A percentile compares a stretch with the other conserved stretches of the same genome.
These are phyloP conservation scores for Hirundo rustica DNA, from an alignment of 2,797 vertebrate genomes.

Conservation along the genomic window DNA sequence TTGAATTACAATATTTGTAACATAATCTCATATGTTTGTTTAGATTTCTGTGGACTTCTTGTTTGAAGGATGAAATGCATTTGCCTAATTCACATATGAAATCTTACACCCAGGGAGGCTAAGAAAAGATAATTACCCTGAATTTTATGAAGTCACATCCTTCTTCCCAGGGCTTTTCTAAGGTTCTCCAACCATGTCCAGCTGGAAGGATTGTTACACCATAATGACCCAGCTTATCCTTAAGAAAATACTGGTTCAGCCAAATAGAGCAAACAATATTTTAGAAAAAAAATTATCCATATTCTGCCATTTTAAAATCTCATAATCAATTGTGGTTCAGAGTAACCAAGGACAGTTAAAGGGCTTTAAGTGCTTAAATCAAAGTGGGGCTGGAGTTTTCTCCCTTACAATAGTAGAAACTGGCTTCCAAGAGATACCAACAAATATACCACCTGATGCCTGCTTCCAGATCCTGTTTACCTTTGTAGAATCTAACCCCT, in stretches of 20 bases:
- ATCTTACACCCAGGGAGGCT: neutral
- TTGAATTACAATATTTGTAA: neutral
- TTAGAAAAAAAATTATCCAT: neutral
- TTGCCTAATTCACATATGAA: neutral
- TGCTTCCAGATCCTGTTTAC: neutral
- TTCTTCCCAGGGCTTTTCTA: neutral
- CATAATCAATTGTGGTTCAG: neutral
- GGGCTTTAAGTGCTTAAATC: neutral
- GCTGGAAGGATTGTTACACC: neutral
- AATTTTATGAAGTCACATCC: neutral
- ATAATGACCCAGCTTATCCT: neutral
- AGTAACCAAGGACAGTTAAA: neutral
- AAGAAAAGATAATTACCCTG: neutral
- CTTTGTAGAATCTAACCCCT: neutral
- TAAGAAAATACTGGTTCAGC: neutral
- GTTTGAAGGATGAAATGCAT: neutral
- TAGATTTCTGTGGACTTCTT: neutral
- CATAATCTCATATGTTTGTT: neutral
- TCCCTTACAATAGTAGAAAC: neutral
- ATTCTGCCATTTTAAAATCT: neutral
- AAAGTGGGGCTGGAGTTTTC: neutral
- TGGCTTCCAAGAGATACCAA: neutral
- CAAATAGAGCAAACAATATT: neutral
- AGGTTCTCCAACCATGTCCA: neutral
- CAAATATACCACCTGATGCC: neutral